phyloP scores from a whole-genome alignment of 2,888 invertebrate genomes.

The Amphipoea lucens region DNA sequence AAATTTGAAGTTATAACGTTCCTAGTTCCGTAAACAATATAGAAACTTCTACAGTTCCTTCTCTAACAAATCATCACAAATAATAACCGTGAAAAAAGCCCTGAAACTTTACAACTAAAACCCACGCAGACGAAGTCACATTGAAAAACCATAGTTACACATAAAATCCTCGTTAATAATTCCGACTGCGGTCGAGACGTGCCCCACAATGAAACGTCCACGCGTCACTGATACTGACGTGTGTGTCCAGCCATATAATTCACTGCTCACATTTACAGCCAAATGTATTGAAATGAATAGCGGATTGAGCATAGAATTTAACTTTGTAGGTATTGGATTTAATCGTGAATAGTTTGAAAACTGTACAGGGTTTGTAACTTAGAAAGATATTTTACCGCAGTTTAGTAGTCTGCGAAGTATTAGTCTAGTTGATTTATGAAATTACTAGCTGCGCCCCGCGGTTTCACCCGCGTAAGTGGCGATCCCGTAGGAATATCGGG shows the following conservation, averaged over 20 bases:
- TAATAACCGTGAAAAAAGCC: too few relatives aligned
- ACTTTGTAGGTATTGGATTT: constrained; percentile 6
- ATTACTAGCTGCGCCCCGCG: too few relatives aligned
- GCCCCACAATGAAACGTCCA: constrained; percentile 26
- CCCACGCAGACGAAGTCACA: background rate
- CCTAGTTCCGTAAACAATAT: background rate
- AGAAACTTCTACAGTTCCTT: background rate
- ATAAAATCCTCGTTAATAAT: constrained; percentile 34
- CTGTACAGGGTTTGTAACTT: background rate
- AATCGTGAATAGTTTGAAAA: background rate
- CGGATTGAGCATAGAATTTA: constrained; percentile 33
- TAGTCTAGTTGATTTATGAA: background rate
- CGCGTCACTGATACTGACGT: constrained; percentile 69
- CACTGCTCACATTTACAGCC: constrained; percentile 64
- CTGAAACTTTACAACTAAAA: background rate
- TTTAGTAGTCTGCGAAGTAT: too few relatives aligned
- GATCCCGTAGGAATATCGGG: too few relatives aligned
- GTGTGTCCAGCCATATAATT: constrained; percentile 70
- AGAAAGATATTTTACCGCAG: background rate
- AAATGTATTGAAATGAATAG: constrained; percentile 61
- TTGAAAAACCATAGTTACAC: constrained; percentile 6
- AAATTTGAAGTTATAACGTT: background rate
- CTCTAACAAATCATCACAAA: background rate
- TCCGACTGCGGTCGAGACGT: constrained; percentile 31
- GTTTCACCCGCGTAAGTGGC: too few relatives aligned